These are phyloP conservation scores for Caenorhabditis briggsae DNA, from an alignment of 1,140 invertebrate species.

Conservation along the genomic window DNA sequence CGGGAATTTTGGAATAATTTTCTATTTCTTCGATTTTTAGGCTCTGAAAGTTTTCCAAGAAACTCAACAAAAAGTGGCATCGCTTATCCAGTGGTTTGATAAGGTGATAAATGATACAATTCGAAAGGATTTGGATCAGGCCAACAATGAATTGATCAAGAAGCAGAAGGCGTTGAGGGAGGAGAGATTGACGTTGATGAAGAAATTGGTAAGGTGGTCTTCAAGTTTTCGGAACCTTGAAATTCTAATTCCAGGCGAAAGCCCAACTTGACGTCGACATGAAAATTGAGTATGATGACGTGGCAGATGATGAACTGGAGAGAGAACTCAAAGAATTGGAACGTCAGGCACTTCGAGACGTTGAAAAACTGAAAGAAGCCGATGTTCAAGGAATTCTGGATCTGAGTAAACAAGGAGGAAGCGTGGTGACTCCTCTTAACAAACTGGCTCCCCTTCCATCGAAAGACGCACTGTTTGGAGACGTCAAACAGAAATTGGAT, in stretches of 20 bases:
- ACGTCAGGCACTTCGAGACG: conserved; percentile 71
- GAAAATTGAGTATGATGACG: conserved; percentile 67
- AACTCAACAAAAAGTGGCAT: conserved; percentile 80
- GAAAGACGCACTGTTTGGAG: conserved; percentile 73
- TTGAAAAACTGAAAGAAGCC: conserved; percentile 70
- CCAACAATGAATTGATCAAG: conserved; percentile 72
- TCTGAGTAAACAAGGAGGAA: conserved; percentile 69
- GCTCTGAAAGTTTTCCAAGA: conserved; percentile 73
- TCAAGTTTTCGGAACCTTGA: neutral
- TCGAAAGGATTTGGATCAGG: conserved; percentile 75
- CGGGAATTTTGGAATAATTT: neutral
- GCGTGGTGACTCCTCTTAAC: conserved; percentile 67
- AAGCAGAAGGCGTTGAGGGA: conserved; percentile 74
- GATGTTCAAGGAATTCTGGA: conserved; percentile 71
- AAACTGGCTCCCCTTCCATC: conserved; percentile 71
- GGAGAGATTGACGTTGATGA: conserved; percentile 73
- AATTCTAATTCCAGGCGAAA: conserved; percentile 22
- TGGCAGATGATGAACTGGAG: conserved; percentile 68
- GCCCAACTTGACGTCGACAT: conserved; percentile 61
- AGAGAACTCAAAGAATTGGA: conserved; percentile 73
- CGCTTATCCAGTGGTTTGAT: conserved; percentile 82
- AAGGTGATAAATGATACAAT: conserved; percentile 78
- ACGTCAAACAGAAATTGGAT: conserved; percentile 71
- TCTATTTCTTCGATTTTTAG: neutral
- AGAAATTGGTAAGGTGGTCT: conserved; percentile 70